Evolutionary conservation across 2,113 vertebrate species (phyloP), one percentile per base, ranked within the genome.

Genomic region (Sitta europaea): DNA sequence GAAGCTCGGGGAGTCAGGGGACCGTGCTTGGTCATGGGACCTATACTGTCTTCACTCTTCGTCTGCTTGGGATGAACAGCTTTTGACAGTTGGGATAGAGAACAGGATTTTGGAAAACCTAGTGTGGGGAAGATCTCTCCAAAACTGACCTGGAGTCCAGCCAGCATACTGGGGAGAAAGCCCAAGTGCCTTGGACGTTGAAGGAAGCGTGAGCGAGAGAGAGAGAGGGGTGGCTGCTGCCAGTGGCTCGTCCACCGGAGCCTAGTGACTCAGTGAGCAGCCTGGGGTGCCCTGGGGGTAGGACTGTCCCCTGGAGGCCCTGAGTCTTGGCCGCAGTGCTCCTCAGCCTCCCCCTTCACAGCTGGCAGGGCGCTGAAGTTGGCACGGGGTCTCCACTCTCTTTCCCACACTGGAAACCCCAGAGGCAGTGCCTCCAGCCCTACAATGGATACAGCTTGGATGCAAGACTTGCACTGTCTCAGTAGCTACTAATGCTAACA

Each of bases 21-120:
- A 2, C 24, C 9, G 6, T 3, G 0, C 21, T 67, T 1, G 3
- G 18, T 31, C 2, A 0, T 28, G 21, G 24, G 10, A 88, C 13
- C 19, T 2, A 3, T 45, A 10, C 9, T 88, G 4, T 48, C 28
- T n/a, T 47, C 18, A 15, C 2, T 6, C 25, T 45, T 71, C 71
- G 12, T 18, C 24, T 0, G 0, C 10, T 11, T 59, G 36, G 14
- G 27, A n/a, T 2, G 2, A 72, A 28, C 11, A 78, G n/a, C 36
- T 81, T 4, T 1, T 33, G 42, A 42, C 35, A 43, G 16, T 47
- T 63, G 72, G 40, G 7, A 57, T 20, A 27, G 14, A 59, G 9
- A 16, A 27, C 16, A 65, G 27, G 20, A 50, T 53, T 93, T 71
- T 43, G 48, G 36, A 77, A 89, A 75, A 70, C 4, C 2, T 3